Evolutionary conservation across 2,888 invertebrate species (phyloP).

Genomic region (Nyleta sp.): DNA sequence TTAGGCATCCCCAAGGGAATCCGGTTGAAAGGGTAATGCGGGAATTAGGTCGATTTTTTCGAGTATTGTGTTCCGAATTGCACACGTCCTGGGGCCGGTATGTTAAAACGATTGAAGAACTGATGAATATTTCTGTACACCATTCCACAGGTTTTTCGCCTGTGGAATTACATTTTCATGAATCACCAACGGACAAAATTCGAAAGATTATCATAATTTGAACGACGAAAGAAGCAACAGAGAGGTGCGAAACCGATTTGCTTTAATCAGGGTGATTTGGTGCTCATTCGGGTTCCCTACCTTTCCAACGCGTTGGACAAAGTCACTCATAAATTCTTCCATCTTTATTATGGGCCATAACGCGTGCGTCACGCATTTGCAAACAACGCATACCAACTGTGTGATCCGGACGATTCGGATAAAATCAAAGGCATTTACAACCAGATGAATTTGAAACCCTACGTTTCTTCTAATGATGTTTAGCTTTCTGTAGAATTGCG

Average conservation of each 20-base stretch:
- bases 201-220: background rate
- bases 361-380: constrained; percentile 24
- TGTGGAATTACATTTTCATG: constrained; percentile 23
- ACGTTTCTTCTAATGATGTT: too few relatives aligned
- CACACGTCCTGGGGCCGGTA: constrained; percentile 2
- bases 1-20: constrained; percentile 66
- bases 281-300: constrained; percentile 43
- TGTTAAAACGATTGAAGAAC: background rate
- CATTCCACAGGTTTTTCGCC: constrained; percentile 34
- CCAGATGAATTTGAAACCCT: constrained; percentile 1
- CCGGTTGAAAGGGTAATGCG: constrained; percentile 66
- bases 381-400: constrained; percentile 41
- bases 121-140: constrained; percentile 20
- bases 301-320: constrained; percentile 41
- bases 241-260: too few relatives aligned
- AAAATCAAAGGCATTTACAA: constrained; percentile 21
- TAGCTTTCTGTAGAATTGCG: too few relatives aligned
- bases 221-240: too few relatives aligned
- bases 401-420: constrained; percentile 2
- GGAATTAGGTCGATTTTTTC: constrained; percentile 57
- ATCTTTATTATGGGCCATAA: constrained; percentile 58
- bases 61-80: background rate
- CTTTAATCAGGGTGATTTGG: constrained; percentile 32
- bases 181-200: background rate
- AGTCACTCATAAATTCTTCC: constrained; percentile 57